Evolutionary conservation across 1,140 invertebrate species (phyloP), one percentile per base, ranked within the genome.

Genomic region (Hyposmocoma kahamanoa): DNA sequence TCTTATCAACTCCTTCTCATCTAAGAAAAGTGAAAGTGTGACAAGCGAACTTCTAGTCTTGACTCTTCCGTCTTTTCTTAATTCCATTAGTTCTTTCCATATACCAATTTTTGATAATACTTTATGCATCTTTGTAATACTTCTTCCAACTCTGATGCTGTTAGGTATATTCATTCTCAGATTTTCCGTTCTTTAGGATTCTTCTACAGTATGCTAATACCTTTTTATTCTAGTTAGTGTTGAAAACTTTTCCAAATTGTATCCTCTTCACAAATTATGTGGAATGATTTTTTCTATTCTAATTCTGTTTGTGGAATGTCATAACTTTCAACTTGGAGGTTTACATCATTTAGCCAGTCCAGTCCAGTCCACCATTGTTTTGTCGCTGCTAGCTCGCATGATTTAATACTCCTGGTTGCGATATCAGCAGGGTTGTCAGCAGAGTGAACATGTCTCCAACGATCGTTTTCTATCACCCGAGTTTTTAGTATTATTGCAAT

Each of bases 381-480:
- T 15, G 47, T 15, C 24, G 24, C n/a, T n/a, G 8, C 32, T 8
- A 63, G 42, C 17, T 63, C 54, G 8, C 17, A 15, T 15, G 57
- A 32, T 39, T 48, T 20, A 0, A 77, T 18, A 0, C 81, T 78
- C 24, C 82, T 56, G 18, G 80, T 70, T 4, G 71, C 76, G 19
- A 62, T 53, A 47, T 84, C 80, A 10, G 69, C 74, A n/a, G 82
- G 72, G 50, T 86, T 84, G 10, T 69, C 50, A 6, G 41, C 46
- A 6, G 64, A 59, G 13, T 28, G 10, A 17, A 84, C 68, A 59
- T 83, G 62, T 19, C 47, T 47, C 69, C 72, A 83, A 20, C 15
- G 10, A 13, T 57, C 52, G 26, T 62, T 58, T 53, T 65, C 60
- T 36, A 68, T 21, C 18, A 65, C 32, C 49, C 51, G 48, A 43